Evolutionary conservation across 2,888 invertebrate genomes (phyloP), one percentile per base, ranked within the genome.

Genomic region (Schizaphis graminum): DNA sequence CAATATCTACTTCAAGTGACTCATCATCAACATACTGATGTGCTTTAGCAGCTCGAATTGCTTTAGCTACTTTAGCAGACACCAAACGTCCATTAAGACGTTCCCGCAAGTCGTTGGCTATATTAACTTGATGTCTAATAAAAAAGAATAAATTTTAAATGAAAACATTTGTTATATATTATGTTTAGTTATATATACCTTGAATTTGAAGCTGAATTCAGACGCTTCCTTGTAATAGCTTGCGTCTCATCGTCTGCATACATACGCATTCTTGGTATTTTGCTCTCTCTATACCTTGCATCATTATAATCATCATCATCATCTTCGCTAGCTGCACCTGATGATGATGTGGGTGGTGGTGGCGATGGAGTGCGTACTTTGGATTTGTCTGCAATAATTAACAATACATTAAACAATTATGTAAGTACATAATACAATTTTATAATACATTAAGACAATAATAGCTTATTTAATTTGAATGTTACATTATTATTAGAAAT

Each of bases 281-380:
- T 94, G 21, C 91, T 94, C n/a, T 94, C 94, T 87, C 85, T 94
- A 67, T 94, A 94, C 47, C 94, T 94, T 41, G 94, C 91, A 41
- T 91, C 94, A 91, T 41, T 94, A 86, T 61, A 94, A 61, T 67
- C 92, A 90, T 94, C 94, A 35, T 94, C 94, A 7, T 93, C 94
- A 77, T 95, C 94, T 94, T 95, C 95, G 91, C 92, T 92, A n/a
- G 94, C 94, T 86, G 94, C 94, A 61, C 94, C 94, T 89, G 93
- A 94, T 90, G 92, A 87, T 57, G 94, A 94, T 53, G 94, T 94
- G 24, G 94, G 94, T 26, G 94, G 94, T 13, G 94, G 94, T 53
- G 94, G 94, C 4, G 94, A 94, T 44, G 94, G 94, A 41, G 94
- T 94, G 24, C 91, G 90, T 10, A 94, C 91, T 86, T 94, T 94